Conservation (phyloP, 1,140 invertebrate genomes). For the Pseudomyrmex concolor region DNA sequence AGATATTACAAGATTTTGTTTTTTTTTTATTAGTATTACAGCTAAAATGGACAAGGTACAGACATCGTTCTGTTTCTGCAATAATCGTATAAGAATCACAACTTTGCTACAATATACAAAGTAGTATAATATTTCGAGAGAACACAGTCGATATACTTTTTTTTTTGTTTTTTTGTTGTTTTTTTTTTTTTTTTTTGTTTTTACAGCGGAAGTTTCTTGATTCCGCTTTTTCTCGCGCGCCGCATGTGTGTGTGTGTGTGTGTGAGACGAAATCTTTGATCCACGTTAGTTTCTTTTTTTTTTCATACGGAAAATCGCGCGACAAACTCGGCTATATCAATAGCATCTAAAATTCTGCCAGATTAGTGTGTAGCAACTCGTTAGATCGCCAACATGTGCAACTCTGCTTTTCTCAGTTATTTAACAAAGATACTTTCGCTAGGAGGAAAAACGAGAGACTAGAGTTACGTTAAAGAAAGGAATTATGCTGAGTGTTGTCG, state of each 20-base stretch:
- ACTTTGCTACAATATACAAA: slow-evolving; percentile 67
- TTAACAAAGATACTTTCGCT: slow-evolving; percentile 58
- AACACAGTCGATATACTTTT: slow-evolving; percentile 60
- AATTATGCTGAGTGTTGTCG: slow-evolving; percentile 63
- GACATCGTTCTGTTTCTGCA: slow-evolving; percentile 55
- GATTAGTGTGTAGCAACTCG: slow-evolving; percentile 39
- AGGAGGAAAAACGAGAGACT: slow-evolving; percentile 50
- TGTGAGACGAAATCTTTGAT: slow-evolving; percentile 41
- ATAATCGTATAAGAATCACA: slow-evolving; percentile 46
- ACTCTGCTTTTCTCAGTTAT: slow-evolving; percentile 54
- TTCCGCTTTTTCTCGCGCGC: slow-evolving; percentile 33
- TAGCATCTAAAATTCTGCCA: slow-evolving; percentile 30
- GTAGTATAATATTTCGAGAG: slow-evolving; percentile 61
- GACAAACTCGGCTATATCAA: slow-evolving; percentile 35
- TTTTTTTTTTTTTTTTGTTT: background rate
- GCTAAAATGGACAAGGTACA: slow-evolving; percentile 69
- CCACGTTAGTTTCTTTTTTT: slow-evolving; percentile 50
- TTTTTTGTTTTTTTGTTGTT: too few relatives aligned
- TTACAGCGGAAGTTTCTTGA: slow-evolving; percentile 39
- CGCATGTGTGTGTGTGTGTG: slow-evolving; percentile 39
- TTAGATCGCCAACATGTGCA: slow-evolving; percentile 54
- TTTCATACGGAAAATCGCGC: slow-evolving; percentile 57
- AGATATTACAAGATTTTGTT: slow-evolving; percentile 40
- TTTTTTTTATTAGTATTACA: slow-evolving; percentile 55
- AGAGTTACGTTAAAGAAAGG: slow-evolving; percentile 68